These are phyloP conservation scores for Drosophila pectinifera DNA, from an alignment of 1,140 invertebrate species.

Conservation along the genomic window DNA sequence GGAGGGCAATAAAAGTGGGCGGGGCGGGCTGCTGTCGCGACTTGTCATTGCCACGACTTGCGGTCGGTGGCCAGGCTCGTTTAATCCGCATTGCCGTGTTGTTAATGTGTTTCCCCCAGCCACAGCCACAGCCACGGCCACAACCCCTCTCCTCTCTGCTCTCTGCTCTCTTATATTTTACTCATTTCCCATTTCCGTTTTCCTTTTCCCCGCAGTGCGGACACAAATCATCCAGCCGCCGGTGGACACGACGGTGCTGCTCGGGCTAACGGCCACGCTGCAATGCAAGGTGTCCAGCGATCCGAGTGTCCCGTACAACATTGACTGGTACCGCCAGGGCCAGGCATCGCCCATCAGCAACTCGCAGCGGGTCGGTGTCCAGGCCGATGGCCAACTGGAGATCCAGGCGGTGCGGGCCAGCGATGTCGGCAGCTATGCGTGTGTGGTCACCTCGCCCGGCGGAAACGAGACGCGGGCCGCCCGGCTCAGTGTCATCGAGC, in stretches of 20 bases:
- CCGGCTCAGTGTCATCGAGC: slow-evolving; percentile 94
- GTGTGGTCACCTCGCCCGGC: slow-evolving; percentile 92
- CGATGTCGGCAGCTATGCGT: slow-evolving; percentile 93
- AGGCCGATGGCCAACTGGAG: slow-evolving; percentile 91
- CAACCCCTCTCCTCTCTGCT: background rate
- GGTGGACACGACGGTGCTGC: slow-evolving; percentile 93
- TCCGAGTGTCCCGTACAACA: slow-evolving; percentile 94
- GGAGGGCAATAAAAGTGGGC: slow-evolving; percentile 35
- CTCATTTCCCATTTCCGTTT: slow-evolving; percentile 5
- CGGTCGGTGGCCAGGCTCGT: slow-evolving; percentile 31
- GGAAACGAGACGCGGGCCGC: slow-evolving; percentile 96
- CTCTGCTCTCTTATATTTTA: background rate
- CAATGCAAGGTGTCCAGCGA: slow-evolving; percentile 98
- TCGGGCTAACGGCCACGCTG: slow-evolving; percentile 95
- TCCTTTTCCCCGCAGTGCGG: slow-evolving; percentile 87
- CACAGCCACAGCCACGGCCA: too few species aligned
- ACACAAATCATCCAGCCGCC: slow-evolving; percentile 97
- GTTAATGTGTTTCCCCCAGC: slow-evolving; percentile 46
- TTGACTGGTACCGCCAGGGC: slow-evolving; percentile 96
- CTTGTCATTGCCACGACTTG: slow-evolving; percentile 51
- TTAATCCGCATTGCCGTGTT: slow-evolving; percentile 68
- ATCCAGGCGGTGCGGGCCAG: slow-evolving; percentile 92
- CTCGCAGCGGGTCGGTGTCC: slow-evolving; percentile 90
- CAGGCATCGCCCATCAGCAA: slow-evolving; percentile 86
- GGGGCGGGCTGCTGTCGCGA: slow-evolving; percentile 23